Conservation (phyloP, 2,888 invertebrate genomes). For the Flexamia atlantica region DNA sequence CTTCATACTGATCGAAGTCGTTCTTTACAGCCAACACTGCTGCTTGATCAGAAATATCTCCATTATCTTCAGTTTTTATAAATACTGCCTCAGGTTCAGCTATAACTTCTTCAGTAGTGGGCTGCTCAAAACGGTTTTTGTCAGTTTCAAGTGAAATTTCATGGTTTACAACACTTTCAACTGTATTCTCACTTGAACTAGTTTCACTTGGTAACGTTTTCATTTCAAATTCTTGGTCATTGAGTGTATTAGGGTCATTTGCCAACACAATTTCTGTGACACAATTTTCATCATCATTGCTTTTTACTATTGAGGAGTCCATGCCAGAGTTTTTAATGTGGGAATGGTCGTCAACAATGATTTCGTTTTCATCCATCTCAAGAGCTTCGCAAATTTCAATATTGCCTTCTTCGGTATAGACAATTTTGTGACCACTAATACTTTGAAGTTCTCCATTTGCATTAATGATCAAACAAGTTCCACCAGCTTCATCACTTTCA, state of each 20-base stretch:
- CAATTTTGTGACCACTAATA: slow-evolving; percentile 24
- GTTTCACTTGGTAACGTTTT: neutral
- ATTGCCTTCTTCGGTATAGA: slow-evolving; percentile 24
- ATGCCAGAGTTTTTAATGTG: neutral
- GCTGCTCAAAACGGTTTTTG: neutral
- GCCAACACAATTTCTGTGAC: neutral
- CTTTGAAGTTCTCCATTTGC: slow-evolving; percentile 37
- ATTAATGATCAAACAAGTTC: slow-evolving; percentile 43
- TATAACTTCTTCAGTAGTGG: neutral
- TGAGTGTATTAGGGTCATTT: neutral
- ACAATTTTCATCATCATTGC: neutral
- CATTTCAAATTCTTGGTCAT: neutral
- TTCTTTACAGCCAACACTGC: neutral
- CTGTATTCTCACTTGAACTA: neutral
- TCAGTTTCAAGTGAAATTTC: neutral
- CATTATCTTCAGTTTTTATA: slow-evolving; percentile 12
- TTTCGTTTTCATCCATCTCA: slow-evolving; percentile 27
- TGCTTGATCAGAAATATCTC: neutral
- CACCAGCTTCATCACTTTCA: slow-evolving; percentile 26
- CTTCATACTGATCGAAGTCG: neutral
- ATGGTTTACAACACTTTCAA: neutral
- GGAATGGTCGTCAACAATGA: neutral
- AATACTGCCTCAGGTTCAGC: neutral
- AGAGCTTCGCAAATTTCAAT: slow-evolving; percentile 6
- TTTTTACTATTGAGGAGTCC: neutral